Conservation (phyloP, 2,888 invertebrate genomes). For the Acutogordius australiensis region DNA sequence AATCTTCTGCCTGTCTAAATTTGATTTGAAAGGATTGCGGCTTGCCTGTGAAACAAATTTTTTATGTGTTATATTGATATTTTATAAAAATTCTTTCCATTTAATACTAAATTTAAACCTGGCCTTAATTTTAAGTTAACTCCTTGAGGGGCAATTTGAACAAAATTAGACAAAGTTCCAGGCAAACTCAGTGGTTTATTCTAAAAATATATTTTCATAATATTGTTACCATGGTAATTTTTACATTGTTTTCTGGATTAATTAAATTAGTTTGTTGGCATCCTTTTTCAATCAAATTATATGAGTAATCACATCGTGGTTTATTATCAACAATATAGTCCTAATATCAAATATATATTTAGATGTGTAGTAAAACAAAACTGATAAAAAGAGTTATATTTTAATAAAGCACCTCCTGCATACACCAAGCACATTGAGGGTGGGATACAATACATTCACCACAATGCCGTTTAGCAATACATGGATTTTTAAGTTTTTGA, state of each 20-base stretch:
- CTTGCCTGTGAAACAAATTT: too few species aligned
- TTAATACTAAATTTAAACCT: conserved; percentile 19
- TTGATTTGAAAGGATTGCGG: conserved; percentile 24
- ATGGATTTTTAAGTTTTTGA: conserved; percentile 13
- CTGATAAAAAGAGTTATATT: background rate
- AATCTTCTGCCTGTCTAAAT: conserved; percentile 46
- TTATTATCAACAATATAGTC: conserved; percentile 17
- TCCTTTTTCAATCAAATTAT: conserved; percentile 6
- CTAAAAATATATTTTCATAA: conserved; percentile 13
- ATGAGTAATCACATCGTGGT: conserved; percentile 10
- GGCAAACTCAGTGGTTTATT: conserved; percentile 13
- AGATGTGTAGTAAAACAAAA: too few species aligned
- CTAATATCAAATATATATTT: conserved; percentile 12
- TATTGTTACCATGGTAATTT: background rate
- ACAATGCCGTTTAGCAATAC: conserved; percentile 37
- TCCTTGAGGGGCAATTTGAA: conserved; percentile 24
- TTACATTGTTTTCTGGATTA: background rate
- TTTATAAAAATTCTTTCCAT: background rate
- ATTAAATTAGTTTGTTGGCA: background rate
- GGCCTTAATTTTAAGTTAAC: conserved; percentile 23
- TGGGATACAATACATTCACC: conserved; percentile 54
- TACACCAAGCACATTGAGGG: conserved; percentile 61
- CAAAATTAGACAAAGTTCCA: conserved; percentile 18
- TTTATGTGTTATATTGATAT: too few species aligned
- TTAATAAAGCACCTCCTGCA: conserved; percentile 28